Evolutionary conservation across 35 echinoderm and acorn worm species (phyloP).

Genomic region (Heliocidaris tuberculata): DNA sequence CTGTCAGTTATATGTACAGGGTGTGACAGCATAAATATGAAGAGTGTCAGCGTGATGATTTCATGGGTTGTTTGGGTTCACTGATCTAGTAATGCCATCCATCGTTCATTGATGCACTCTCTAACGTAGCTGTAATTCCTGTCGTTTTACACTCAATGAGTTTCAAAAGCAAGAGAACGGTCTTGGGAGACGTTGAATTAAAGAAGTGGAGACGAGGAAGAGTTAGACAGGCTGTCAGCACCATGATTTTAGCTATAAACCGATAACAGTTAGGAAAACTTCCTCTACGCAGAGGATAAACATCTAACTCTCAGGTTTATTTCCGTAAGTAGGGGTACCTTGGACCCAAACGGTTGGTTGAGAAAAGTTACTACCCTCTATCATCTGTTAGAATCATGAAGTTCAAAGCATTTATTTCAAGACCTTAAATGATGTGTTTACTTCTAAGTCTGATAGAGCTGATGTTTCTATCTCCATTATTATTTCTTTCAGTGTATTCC

Average conservation of each 20-base stretch:
- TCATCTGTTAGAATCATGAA: neutral
- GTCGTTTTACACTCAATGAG: neutral
- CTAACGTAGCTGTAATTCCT: neutral
- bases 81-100: neutral
- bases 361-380: neutral
- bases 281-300: slow-evolving; percentile 1
- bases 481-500: no score
- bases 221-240: neutral
- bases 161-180: neutral
- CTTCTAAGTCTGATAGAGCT: no score
- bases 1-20: neutral
- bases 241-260: neutral
- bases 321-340: neutral
- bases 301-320: neutral
- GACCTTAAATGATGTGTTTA: no score
- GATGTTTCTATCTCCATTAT: no score
- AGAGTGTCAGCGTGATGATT: neutral
- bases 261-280: neutral
- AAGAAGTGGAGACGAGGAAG: neutral
- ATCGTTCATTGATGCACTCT: neutral
- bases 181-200: neutral
- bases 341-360: neutral
- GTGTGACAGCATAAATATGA: neutral
- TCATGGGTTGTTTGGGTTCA: neutral
- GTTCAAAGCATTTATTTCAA: neutral